A percentile compares a stretch with the other conserved stretches of the same genome.
Conservation (phyloP, 2,797 vertebrate genomes). For the Mustela erminea region DNA sequence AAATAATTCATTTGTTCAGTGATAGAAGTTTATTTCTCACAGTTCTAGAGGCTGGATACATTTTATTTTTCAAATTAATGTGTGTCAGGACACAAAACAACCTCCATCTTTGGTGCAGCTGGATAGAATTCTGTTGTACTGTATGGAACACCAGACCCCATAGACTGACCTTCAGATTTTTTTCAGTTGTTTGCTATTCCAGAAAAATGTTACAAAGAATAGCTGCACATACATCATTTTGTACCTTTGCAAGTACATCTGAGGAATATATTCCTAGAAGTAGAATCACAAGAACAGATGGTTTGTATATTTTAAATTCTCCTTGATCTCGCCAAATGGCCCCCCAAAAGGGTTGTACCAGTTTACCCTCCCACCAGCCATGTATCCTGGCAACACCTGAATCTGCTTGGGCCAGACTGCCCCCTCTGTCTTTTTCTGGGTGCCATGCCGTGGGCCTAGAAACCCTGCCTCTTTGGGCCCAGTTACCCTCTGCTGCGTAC, state of each 20-base stretch:
- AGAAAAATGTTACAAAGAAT: not conserved
- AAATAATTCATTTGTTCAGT: not conserved
- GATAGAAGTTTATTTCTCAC: not conserved
- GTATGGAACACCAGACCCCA: not conserved
- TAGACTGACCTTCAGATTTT: not conserved
- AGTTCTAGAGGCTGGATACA: not conserved
- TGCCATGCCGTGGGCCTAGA: not conserved
- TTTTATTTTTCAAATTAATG: not conserved
- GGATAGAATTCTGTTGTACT: not conserved
- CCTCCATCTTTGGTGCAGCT: not conserved
- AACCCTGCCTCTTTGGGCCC: conserved; percentile 46
- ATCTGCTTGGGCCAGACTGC: conserved; percentile 15
- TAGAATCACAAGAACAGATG: conserved; percentile 65
- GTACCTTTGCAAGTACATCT: conserved; percentile 33
- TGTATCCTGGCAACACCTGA: conserved; percentile 65
- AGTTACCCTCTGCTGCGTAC: not conserved
- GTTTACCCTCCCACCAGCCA: conserved; percentile 41
- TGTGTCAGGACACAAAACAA: not conserved
- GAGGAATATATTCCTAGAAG: conserved; percentile 71
- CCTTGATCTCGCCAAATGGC: conserved; percentile 39
- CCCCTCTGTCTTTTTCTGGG: conserved; percentile 47
- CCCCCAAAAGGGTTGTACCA: conserved; percentile 33
- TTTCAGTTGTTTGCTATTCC: conserved; percentile 34
- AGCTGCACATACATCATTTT: not conserved
- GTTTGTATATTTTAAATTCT: conserved; percentile 54